These are phyloP conservation scores for Thalassoma bifasciatum DNA, from an alignment of 2,113 vertebrate genomes.

Conservation along the genomic window DNA sequence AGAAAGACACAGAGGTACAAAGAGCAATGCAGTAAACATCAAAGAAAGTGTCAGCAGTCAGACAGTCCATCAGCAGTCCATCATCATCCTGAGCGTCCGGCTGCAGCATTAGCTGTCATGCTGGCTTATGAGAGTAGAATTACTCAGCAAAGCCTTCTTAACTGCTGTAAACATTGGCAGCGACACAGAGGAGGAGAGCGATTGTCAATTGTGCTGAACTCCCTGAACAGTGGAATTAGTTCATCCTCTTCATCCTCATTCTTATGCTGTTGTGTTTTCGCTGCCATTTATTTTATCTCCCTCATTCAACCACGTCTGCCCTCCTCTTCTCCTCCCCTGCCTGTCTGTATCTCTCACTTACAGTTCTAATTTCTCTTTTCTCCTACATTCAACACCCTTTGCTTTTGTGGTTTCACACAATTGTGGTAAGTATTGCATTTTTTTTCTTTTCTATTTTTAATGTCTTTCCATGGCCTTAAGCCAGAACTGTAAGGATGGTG, in stretches of 20 bases:
- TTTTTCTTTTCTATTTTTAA: not conserved
- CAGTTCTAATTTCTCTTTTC: slow-evolving; percentile 30
- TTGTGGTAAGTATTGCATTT: not conserved
- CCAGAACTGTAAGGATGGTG: not conserved
- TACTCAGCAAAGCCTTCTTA: slow-evolving; percentile 74
- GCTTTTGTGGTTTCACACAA: not conserved
- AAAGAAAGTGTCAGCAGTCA: slow-evolving; percentile 13
- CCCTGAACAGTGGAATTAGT: slow-evolving; percentile 43
- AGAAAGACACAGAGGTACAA: not conserved
- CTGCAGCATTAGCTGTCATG: slow-evolving; percentile 57
- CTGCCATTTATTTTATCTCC: slow-evolving; percentile 55
- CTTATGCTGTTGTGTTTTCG: slow-evolving; percentile 12
- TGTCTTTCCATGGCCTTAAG: no score
- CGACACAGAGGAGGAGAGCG: slow-evolving; percentile 37
- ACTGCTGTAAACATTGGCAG: slow-evolving; percentile 50
- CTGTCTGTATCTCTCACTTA: slow-evolving; percentile 34
- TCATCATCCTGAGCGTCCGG: slow-evolving; percentile 46
- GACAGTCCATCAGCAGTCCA: slow-evolving; percentile 9
- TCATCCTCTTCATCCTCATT: slow-evolving; percentile 34
- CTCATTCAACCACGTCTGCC: slow-evolving; percentile 26
- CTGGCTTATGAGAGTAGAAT: slow-evolving; percentile 69
- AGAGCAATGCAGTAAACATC: slow-evolving; percentile 4
- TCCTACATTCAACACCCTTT: slow-evolving; percentile 12
- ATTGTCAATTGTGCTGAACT: slow-evolving; percentile 44
- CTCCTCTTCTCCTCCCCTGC: slow-evolving; percentile 16